Evolutionary conservation across 2,113 vertebrate species (phyloP), one percentile per base, ranked within the genome.

Genomic region (Indicator maculatus): DNA sequence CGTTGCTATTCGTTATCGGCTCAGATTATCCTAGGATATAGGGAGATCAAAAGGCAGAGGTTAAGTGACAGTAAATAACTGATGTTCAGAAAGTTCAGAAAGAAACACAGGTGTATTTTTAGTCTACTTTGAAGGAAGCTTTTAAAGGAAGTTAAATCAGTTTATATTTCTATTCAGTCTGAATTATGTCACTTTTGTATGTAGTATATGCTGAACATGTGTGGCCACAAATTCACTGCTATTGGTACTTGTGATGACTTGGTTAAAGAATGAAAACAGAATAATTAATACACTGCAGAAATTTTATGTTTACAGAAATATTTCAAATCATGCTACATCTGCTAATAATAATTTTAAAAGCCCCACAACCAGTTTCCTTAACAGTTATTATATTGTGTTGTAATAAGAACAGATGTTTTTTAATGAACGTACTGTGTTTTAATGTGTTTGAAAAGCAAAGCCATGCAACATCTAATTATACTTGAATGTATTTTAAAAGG

Each of bases 341-440:
- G 59, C 28, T 87, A 73, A 83, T 82, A 93, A 78, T 72, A 83
- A 83, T 63, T 44, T 30, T n/a, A 70, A 60, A 36, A 56, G 58
- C 41, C 61, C 19, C 38, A 9, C 63, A 24, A 36, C 80, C 30
- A 33, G 88, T 93, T 74, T 81, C 38, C 38, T 45, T 89, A 65
- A 64, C 27, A 56, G 72, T 76, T 66, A 44, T 87, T 85, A n/a
- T 47, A 79, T 76, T 52, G 52, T 71, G n/a, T n/a, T 86, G 38
- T 56, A 75, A 56, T 69, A 93, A 75, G 84, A 91, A 27, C 88
- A 96, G 88, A 72, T 86, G 39, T 77, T 95, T 84, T 89, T 77
- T 36, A 87, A 86, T 53, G 56, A 75, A 36, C 82, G 72, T 41
- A 71, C 38, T 82, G 63, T 61, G 63, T 47, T 80, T 74, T 80